Percentiles rank a stretch among this genome's conserved stretches.
Evolutionary conservation across 2,888 invertebrate species (phyloP).

Genomic region (Scotopteryx bipunctaria): DNA sequence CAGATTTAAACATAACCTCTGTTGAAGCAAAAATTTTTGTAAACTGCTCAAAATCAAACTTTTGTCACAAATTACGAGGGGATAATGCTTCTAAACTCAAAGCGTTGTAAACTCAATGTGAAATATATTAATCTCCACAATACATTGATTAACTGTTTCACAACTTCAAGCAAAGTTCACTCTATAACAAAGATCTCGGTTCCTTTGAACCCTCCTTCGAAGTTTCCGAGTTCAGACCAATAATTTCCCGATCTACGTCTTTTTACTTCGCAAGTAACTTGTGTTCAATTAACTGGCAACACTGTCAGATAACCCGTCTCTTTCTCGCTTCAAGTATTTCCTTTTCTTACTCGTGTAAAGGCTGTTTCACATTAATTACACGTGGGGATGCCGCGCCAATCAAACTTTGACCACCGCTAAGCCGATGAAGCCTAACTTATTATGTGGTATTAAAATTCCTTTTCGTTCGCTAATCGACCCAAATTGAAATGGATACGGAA

Average conservation of each 20-base stretch:
- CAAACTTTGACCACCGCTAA: slow-evolving; percentile 80
- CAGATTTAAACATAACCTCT: no score
- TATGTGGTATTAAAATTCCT: slow-evolving; percentile 80
- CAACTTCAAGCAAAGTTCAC: slow-evolving; percentile 47
- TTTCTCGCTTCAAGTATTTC: slow-evolving; percentile 47
- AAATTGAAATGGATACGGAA: slow-evolving; percentile 69
- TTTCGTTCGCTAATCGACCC: slow-evolving; percentile 62
- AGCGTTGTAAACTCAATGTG: slow-evolving; percentile 6
- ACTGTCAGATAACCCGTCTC: slow-evolving; percentile 59
- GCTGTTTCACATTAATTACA: slow-evolving; percentile 78
- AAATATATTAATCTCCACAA: slow-evolving; percentile 37
- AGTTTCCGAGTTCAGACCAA: slow-evolving; percentile 56
- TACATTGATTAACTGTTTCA: slow-evolving; percentile 43
- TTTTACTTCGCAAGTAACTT: slow-evolving; percentile 65
- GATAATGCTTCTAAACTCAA: not conserved
- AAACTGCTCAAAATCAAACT: no score
- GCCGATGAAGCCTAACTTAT: slow-evolving; percentile 78
- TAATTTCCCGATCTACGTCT: slow-evolving; percentile 62
- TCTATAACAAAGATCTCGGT: slow-evolving; percentile 49
- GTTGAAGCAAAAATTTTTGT: no score
- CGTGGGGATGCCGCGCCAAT: slow-evolving; percentile 78
- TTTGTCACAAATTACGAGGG: not conserved
- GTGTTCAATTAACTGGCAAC: slow-evolving; percentile 73
- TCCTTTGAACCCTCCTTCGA: slow-evolving; percentile 50
- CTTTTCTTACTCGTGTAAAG: slow-evolving; percentile 61